These are phyloP conservation scores for Dione vanillae DNA, from an alignment of 2,888 invertebrate genomes.

Conservation along the genomic window DNA sequence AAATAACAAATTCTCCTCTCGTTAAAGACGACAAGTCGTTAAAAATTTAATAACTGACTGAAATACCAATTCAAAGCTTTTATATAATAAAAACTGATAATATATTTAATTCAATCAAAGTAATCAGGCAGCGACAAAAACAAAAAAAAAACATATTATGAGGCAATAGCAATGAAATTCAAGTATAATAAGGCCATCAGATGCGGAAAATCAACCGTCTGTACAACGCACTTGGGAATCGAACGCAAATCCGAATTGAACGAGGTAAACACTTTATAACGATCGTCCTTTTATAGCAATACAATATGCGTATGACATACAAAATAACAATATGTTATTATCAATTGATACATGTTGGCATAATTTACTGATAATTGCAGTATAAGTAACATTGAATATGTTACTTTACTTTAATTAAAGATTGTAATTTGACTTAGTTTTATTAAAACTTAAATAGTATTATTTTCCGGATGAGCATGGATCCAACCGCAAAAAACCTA, in stretches of 20 bases:
- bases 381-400: no score
- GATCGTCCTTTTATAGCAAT: neutral
- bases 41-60: neutral
- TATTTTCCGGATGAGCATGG: no score
- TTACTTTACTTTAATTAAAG: no score
- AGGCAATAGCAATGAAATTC: conserved; percentile 7
- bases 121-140: conserved; percentile 3
- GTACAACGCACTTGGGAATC: conserved; percentile 29
- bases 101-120: neutral
- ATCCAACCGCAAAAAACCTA: no score
- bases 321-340: neutral
- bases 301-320: neutral
- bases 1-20: no score
- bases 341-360: neutral
- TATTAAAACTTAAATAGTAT: no score
- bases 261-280: conserved; percentile 20
- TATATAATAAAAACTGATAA: neutral
- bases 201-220: conserved; percentile 36
- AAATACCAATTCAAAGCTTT: neutral
- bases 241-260: conserved; percentile 31
- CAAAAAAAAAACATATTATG: conserved; percentile 25
- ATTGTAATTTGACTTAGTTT: no score
- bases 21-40: neutral
- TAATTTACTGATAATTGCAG: no score
- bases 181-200: conserved; percentile 26